Percentiles rank a stretch among this genome's conserved stretches.
Conservation (phyloP, 2,888 invertebrate genomes). For the Ormyrus pomaceus region DNA sequence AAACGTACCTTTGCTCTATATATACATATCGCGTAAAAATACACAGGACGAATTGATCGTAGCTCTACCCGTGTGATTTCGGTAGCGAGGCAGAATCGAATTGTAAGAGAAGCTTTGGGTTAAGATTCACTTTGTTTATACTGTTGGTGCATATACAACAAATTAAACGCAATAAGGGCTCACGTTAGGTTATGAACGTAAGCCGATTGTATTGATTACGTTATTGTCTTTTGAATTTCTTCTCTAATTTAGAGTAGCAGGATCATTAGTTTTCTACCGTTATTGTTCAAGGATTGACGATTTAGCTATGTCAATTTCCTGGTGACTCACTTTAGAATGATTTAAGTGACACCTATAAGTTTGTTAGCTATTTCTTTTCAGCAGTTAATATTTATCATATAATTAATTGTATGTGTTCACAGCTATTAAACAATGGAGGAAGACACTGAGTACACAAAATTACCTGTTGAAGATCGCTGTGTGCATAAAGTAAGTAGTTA, state of each 20-base stretch:
- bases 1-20: background rate
- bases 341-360: no score
- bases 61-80: background rate
- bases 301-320: background rate
- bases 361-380: no score
- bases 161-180: constrained; percentile 15
- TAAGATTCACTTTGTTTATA: constrained; percentile 2
- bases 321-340: no score
- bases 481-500: constrained; percentile 85
- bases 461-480: constrained; percentile 93
- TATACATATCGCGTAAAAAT: background rate
- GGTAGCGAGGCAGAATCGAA: background rate
- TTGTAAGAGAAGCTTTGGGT: background rate
- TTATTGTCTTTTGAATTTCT: constrained; percentile 42
- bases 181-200: constrained; percentile 37
- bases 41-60: constrained; percentile 25
- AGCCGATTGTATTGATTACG: constrained; percentile 43
- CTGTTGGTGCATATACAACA: background rate
- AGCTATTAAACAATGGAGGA: constrained; percentile 82
- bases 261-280: constrained; percentile 22
- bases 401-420: background rate
- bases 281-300: background rate
- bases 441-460: constrained; percentile 90
- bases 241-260: background rate
- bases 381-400: no score